Conservation (phyloP, 2,888 invertebrate species). For the Achlya flavicornis region DNA sequence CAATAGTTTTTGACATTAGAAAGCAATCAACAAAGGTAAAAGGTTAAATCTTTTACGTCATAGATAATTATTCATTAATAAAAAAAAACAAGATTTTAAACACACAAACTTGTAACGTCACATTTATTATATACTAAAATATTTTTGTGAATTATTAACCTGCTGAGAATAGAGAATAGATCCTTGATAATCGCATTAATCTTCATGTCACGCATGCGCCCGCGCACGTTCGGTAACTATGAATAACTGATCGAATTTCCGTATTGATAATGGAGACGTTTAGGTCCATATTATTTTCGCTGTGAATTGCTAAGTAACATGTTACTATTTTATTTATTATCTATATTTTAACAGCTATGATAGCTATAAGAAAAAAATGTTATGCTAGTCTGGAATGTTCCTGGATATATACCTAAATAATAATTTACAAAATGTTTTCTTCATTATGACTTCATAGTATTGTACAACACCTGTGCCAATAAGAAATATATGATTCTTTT, state of each 20-base stretch:
- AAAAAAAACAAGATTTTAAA: not conserved
- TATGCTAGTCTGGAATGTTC: too few relatives aligned
- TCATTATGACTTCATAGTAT: not conserved
- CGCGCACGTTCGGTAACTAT: slow-evolving; percentile 35
- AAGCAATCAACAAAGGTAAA: not conserved
- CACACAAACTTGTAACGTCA: not conserved
- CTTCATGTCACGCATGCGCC: slow-evolving; percentile 49
- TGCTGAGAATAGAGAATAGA: slow-evolving; percentile 22
- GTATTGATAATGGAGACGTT: slow-evolving; percentile 23
- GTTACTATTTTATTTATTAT: not conserved
- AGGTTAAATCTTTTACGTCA: not conserved
- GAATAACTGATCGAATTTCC: slow-evolving; percentile 33
- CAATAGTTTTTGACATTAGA: not conserved
- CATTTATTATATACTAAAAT: not conserved
- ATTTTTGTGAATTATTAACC: not conserved
- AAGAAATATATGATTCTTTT: not conserved
- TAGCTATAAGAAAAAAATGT: too few relatives aligned
- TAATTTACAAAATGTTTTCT: not conserved
- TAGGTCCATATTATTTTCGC: slow-evolving; percentile 3
- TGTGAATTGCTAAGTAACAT: too few relatives aligned
- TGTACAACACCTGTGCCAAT: not conserved
- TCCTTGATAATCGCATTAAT: slow-evolving; percentile 42
- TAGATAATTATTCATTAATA: not conserved
- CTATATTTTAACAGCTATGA: too few relatives aligned
- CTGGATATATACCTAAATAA: not conserved